A percentile compares a stretch with the other conserved stretches of the same genome.
Evolutionary conservation across 23 tunicate species (phyloP).

Genomic region (Styela clava): DNA sequence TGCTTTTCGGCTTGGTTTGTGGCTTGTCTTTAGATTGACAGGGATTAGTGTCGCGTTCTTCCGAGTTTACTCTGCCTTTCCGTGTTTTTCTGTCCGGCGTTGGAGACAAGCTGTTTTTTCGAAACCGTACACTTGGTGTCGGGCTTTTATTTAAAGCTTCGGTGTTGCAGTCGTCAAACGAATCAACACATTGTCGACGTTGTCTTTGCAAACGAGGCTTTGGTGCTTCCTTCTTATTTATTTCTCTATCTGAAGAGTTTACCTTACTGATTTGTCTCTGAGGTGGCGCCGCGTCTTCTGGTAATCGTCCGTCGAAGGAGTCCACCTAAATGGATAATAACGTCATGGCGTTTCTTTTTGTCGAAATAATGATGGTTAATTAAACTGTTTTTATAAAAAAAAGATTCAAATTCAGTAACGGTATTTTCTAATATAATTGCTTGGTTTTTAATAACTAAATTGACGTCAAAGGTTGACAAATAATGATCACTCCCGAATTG

Average conservation of each 20-base stretch:
- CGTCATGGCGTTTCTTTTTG: too few relatives aligned
- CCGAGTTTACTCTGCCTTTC: neutral
- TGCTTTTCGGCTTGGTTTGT: too few relatives aligned
- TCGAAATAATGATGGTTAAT: too few relatives aligned
- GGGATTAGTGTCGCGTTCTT: neutral
- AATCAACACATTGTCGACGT: neutral
- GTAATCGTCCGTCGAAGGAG: neutral
- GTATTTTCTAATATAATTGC: too few relatives aligned
- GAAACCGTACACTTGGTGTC: constrained; percentile 2
- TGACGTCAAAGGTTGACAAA: too few relatives aligned
- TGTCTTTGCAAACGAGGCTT: neutral
- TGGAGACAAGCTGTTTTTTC: neutral
- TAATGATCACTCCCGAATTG: too few relatives aligned
- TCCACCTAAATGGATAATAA: neutral
- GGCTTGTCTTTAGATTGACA: too few relatives aligned
- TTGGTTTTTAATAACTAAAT: too few relatives aligned
- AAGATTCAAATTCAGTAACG: too few relatives aligned
- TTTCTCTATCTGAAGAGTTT: neutral
- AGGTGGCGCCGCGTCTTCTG: neutral
- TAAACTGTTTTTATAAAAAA: too few relatives aligned
- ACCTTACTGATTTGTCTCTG: neutral
- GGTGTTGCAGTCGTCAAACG: neutral
- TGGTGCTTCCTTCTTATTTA: neutral
- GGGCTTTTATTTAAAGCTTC: neutral
- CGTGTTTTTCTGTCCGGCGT: neutral